Evolutionary conservation across 2,888 invertebrate genomes (phyloP), one percentile per base, ranked within the genome.

Genomic region (Synanthedon tipuliformis): DNA sequence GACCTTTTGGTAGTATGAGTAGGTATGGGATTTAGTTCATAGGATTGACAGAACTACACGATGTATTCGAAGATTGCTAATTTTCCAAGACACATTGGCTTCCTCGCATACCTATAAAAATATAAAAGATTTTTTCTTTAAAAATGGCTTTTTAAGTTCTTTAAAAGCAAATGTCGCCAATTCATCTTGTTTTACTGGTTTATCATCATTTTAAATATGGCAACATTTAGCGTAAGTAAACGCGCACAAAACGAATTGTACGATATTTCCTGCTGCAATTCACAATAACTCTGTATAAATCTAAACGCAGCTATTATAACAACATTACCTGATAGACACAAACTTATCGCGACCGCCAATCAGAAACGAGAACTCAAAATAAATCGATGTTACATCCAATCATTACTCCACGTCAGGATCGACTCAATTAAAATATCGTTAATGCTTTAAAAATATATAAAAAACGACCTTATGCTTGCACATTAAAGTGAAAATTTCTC

Each of bases 371-470:
- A 86, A 86, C 78, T 85, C 78, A 67, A 84, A 86, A 87, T 85
- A 86, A 87, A 87, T 87, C 86, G 85, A 82, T 80, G 84, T 83
- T 79, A 80, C 86, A 79, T 86, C 86, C 86, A 87, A 87, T 86
- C 86, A 87, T 87, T 87, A 87, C 78, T 87, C 85, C 65, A 84
- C 77, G 87, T 87, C 87, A 81, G 81, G 81, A 80, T 84, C 81
- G 76, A 85, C 85, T 86, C 86, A 86, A 87, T 87, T 87, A 87
- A 87, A 87, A 87, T 86, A 86, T 87, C 87, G 85, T 87, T 86
- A 87, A 86, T 81, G 78, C 60, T 61, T 59, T 57, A 63, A 62
- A 69, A 69, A 61, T 67, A 64, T 66, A 65, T 68, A 63, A 83
- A 81, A 75, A 58, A 56, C 66, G 61, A 80, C 81, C 72, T 71